These are phyloP conservation scores for Hormiphora californensis DNA, from an alignment of 37 sponge, comb jelly and placozoan species.

Conservation along the genomic window DNA sequence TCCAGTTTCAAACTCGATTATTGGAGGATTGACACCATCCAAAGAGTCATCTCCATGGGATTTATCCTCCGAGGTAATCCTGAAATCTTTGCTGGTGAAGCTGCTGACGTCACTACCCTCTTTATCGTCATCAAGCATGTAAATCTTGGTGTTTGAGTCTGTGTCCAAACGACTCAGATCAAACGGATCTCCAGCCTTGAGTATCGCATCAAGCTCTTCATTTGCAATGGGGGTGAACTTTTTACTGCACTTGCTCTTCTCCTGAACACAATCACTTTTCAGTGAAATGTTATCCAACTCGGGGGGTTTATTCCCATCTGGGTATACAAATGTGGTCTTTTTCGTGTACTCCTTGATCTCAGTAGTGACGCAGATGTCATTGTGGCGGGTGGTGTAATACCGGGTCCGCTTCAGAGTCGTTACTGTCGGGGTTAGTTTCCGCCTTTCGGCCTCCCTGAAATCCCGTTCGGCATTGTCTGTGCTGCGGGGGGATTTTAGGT, in stretches of 20 bases:
- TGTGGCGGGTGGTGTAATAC: slow-evolving; percentile 1
- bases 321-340: not conserved
- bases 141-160: not conserved
- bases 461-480: slow-evolving; percentile 19
- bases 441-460: not conserved
- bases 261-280: slow-evolving; percentile 1
- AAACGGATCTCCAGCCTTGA: not conserved
- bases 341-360: slow-evolving; percentile 14
- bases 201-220: not conserved
- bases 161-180: slow-evolving; percentile 6
- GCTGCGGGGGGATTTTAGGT: not conserved
- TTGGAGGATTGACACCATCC: too few species aligned
- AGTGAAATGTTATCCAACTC: slow-evolving; percentile 13
- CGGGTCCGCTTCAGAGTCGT: slow-evolving; percentile 3
- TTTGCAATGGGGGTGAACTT: slow-evolving; percentile 4
- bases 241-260: not conserved
- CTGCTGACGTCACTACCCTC: not conserved
- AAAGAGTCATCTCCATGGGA: too few species aligned
- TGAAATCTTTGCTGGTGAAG: not conserved
- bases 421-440: slow-evolving; percentile 3
- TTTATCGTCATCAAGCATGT: not conserved
- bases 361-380: not conserved
- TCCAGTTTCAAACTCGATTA: not conserved
- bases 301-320: not conserved
- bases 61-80: not conserved